Conservation (phyloP, 2,888 invertebrate genomes). For the Eudasyphora cyanicolor region DNA sequence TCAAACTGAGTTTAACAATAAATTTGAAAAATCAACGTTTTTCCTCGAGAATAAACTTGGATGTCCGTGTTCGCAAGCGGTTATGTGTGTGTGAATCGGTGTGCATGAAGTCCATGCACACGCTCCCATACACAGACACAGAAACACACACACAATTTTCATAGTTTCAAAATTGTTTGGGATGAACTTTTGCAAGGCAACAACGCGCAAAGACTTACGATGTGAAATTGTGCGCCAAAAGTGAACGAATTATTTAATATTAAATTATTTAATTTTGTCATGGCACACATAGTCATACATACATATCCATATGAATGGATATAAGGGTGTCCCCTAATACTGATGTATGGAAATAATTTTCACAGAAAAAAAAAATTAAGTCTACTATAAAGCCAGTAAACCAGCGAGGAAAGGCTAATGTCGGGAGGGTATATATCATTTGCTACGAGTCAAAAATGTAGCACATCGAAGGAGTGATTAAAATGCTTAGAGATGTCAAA, state of each 20-base stretch:
- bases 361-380: background rate
- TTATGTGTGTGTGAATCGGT: no score
- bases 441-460: no score
- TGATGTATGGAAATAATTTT: no score
- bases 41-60: background rate
- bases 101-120: background rate
- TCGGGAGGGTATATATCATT: no score
- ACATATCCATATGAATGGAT: background rate
- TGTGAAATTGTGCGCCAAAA: slow-evolving; percentile 51
- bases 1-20: slow-evolving; percentile 63
- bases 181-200: slow-evolving; percentile 53
- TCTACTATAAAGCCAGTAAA: no score
- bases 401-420: no score
- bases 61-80: background rate
- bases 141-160: slow-evolving; percentile 26
- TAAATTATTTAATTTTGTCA: slow-evolving; percentile 52
- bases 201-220: slow-evolving; percentile 52
- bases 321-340: background rate
- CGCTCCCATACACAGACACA: no score
- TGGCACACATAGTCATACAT: background rate
- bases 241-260: slow-evolving; percentile 34
- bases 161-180: slow-evolving; percentile 55
- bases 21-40: slow-evolving; percentile 57
- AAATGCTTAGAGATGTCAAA: no score
- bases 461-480: no score